phyloP scores from a whole-genome alignment of 2,113 vertebrate species.

The Neodontobutis hainanensis region DNA sequence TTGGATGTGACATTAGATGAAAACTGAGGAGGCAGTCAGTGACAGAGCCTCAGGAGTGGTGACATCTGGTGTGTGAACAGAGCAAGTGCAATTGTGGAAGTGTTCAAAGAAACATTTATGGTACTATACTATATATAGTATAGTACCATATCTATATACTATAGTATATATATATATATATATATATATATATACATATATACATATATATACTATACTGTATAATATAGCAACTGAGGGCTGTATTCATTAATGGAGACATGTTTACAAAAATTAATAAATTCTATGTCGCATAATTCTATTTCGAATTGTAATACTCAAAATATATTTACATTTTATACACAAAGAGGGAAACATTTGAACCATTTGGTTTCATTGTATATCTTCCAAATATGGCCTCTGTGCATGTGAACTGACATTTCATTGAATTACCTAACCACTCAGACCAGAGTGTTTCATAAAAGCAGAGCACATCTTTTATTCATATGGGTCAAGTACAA shows the following conservation, averaged over 20 bases:
- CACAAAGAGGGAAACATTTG: background rate
- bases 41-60: background rate
- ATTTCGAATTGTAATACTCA: too few species aligned
- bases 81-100: background rate
- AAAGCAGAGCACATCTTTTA: conserved; percentile 39
- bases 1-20: conserved; percentile 2
- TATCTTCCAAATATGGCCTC: background rate
- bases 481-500: conserved; percentile 37
- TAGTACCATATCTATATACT: too few species aligned
- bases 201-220: too few species aligned
- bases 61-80: conserved; percentile 29
- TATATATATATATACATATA: too few species aligned
- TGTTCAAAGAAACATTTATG: background rate
- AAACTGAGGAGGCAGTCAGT: background rate
- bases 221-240: too few species aligned
- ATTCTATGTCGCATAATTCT: too few species aligned
- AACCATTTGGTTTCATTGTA: background rate
- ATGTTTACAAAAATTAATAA: too few species aligned
- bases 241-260: too few species aligned
- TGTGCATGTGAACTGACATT: conserved; percentile 12
- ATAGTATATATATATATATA: too few species aligned
- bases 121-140: too few species aligned
- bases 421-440: background rate
- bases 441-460: background rate
- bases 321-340: background rate